A percentile compares a stretch with the other conserved stretches of the same genome.
Evolutionary conservation across 2,888 invertebrate species (phyloP).

Genomic region (Uropetala carovei): DNA sequence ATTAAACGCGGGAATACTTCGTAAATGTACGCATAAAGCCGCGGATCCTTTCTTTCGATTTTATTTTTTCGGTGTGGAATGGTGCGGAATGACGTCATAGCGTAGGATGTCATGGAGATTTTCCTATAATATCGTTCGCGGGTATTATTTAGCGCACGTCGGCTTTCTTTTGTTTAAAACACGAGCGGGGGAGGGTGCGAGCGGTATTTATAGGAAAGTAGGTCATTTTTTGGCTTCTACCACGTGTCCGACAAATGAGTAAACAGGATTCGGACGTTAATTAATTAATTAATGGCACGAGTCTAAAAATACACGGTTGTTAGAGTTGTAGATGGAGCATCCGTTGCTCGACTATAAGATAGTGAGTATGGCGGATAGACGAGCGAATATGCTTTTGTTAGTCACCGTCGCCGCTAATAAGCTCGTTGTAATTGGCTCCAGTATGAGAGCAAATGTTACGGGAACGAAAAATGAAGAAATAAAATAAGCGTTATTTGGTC

Average conservation of each 20-base stretch:
- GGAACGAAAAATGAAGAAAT: no score
- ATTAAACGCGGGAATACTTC: constrained; percentile 12
- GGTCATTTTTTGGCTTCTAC: background rate
- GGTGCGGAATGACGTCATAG: no score
- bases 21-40: background rate
- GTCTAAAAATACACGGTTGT: background rate
- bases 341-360: background rate
- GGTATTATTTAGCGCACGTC: no score
- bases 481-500: no score
- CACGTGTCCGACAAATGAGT: background rate
- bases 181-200: background rate
- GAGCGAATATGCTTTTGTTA: background rate
- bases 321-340: background rate
- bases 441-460: background rate
- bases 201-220: background rate
- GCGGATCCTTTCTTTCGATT: no score
- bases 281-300: background rate
- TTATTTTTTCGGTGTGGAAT: no score
- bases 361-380: background rate
- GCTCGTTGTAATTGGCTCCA: constrained; percentile 5
- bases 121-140: background rate
- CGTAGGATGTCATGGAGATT: background rate
- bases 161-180: background rate
- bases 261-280: constrained; percentile 11
- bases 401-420: constrained; percentile 1